phyloP scores from a whole-genome alignment of 2,888 invertebrate genomes.

The Dryocosmus kuriphilus region DNA sequence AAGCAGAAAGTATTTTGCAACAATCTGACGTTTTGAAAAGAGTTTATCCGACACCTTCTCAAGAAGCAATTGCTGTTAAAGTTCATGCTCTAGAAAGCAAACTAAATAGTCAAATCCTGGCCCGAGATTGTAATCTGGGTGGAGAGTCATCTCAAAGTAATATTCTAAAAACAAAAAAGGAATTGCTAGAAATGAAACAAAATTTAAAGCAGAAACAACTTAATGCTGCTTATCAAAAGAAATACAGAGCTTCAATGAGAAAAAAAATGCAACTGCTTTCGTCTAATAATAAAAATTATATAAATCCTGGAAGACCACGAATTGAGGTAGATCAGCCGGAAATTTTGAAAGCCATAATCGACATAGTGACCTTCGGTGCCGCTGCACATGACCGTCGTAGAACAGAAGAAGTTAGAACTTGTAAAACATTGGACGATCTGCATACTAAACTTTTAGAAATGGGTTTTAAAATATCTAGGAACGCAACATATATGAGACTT shows the following conservation, averaged over 20 bases:
- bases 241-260: too few relatives aligned
- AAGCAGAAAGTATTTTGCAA: too few relatives aligned
- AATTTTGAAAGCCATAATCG: conserved; percentile 63
- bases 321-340: conserved; percentile 65
- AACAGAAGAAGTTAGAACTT: conserved; percentile 58
- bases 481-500: conserved; percentile 60
- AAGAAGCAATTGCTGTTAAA: too few relatives aligned
- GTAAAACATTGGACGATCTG: conserved; percentile 56
- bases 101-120: too few relatives aligned
- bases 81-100: too few relatives aligned
- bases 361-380: conserved; percentile 67
- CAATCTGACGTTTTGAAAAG: too few relatives aligned
- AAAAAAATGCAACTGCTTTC: not conserved
- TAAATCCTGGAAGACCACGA: conserved; percentile 54
- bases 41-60: too few relatives aligned
- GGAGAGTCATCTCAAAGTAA: too few relatives aligned
- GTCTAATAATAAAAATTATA: not conserved
- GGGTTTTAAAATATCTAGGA: conserved; percentile 56
- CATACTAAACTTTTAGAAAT: conserved; percentile 49
- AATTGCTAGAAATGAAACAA: too few relatives aligned
- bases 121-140: too few relatives aligned
- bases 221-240: too few relatives aligned
- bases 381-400: conserved; percentile 63
- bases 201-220: too few relatives aligned
- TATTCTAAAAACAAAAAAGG: not conserved